A percentile compares a stretch with the other conserved stretches of the same genome.
phyloP scores from a whole-genome alignment of 2,888 invertebrate genomes.

The Ypsolopha sequella region DNA sequence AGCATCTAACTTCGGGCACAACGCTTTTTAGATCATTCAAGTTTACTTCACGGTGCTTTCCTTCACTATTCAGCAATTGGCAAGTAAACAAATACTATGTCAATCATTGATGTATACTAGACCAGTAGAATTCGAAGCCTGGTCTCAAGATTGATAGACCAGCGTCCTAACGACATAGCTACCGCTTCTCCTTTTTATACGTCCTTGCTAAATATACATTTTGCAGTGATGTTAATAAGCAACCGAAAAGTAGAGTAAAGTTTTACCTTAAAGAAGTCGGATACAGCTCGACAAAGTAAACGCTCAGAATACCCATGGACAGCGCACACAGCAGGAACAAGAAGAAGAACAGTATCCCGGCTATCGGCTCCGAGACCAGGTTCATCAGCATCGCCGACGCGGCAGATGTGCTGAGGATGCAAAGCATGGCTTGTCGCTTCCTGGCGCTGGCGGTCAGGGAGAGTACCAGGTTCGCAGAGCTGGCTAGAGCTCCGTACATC shows the following conservation, averaged over 20 bases:
- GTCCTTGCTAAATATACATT: too few species aligned
- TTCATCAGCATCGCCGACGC: conserved; percentile 42
- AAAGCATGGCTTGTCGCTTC: conserved; percentile 52
- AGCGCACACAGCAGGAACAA: conserved; percentile 54
- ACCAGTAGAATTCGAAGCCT: too few species aligned
- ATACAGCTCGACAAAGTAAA: conserved; percentile 60
- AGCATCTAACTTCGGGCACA: too few species aligned
- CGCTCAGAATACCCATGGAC: conserved; percentile 57
- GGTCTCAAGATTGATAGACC: too few species aligned
- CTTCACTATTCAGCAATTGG: too few species aligned
- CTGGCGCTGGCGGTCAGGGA: conserved; percentile 50
- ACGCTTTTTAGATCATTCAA: too few species aligned
- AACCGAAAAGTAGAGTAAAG: neutral
- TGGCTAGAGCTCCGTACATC: conserved; percentile 54
- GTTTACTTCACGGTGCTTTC: too few species aligned
- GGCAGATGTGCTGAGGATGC: conserved; percentile 37
- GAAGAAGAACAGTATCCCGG: conserved; percentile 58
- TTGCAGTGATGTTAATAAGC: too few species aligned
- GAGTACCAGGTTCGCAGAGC: conserved; percentile 44
- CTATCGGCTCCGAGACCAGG: conserved; percentile 40
- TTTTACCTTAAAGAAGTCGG: conserved; percentile 59
- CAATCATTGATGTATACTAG: too few species aligned
- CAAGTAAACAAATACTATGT: too few species aligned
- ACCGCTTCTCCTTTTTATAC: too few species aligned
- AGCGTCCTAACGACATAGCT: too few species aligned